Base-by-base conservation (phyloP, 2,113 vertebrate genomes). In the Saccopteryx bilineata region DNA sequence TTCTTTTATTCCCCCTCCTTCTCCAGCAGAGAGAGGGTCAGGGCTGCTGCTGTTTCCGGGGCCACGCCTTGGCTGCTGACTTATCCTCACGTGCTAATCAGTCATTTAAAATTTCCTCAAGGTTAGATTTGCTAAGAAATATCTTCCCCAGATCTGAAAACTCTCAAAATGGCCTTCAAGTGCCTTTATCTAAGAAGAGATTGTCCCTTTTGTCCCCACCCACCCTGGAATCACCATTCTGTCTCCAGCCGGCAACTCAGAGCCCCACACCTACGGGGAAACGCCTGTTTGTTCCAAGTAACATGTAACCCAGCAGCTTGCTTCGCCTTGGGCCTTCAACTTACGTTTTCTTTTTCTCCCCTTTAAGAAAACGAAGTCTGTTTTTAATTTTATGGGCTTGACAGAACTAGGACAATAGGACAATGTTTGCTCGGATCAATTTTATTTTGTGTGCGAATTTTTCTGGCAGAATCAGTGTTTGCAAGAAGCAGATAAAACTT, bases 401-500 rank as follows among this genome's bases (percentile, higher is more conserved):
- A 98, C 97, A 98, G 98, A 98, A 98, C 95, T 94, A 96, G 98
- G 97, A 97, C 97, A 98, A 98, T 97, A 98, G 97, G 88, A 98
- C 93, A 96, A 97, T 97, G 98, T 98, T 98, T 98, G 95, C 97
- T 96, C 24, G 75, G 97, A 97, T 98, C 98, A 98, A 66, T 96
- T 97, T 97, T 39, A 39, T 39, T 78, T 97, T 88, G 87, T 83
- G 95, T 90, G 75, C 0, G 65, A 80, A 66, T 97, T 92, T 98
- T 98, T 98, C 97, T 97, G 98, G 97, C 98, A 98, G 98, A 98
- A 98, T 97, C 92, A n/a, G 96, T 97, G 97, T 98, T 98, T 98
- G 98, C 98, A 98, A 98, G 97, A 46, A 97, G 98, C 97, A 98
- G 98, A 98, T 98, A 98, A 98, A 98, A 98, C 98, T 98, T 98